Percentiles rank a stretch among this genome's conserved stretches.
These are phyloP conservation scores for Mesocentrotus franciscanus DNA, from an alignment of 53 echinoderm and acorn worm genomes.

Conservation along the genomic window DNA sequence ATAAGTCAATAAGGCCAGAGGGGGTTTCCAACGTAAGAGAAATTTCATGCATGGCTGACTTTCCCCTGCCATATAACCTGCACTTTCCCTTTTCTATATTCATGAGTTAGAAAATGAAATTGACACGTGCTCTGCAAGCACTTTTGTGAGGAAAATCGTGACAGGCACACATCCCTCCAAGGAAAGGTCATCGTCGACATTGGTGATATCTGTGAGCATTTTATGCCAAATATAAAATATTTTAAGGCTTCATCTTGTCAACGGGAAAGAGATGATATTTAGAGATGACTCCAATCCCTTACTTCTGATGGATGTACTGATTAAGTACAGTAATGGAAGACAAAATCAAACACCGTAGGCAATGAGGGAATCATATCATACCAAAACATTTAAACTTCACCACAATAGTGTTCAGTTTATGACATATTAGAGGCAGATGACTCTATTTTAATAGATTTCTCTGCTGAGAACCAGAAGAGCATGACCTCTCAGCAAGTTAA, in stretches of 20 bases:
- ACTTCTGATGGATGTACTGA: not conserved
- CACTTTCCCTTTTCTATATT: conserved; percentile 3
- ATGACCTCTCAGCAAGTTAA: not conserved
- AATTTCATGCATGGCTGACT: conserved; percentile 19
- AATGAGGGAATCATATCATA: not conserved
- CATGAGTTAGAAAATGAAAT: conserved; percentile 12
- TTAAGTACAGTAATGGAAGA: not conserved
- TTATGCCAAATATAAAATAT: not conserved
- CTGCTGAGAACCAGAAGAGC: not conserved
- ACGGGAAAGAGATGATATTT: not conserved
- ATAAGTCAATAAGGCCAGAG: not conserved
- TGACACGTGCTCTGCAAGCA: conserved; percentile 5
- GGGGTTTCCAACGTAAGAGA: not conserved
- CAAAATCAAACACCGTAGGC: not conserved
- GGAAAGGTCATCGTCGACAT: not conserved
- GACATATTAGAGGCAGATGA: not conserved
- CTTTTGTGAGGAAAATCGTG: not conserved
- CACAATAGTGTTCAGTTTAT: not conserved
- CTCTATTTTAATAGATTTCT: not conserved
- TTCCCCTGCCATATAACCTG: not conserved
- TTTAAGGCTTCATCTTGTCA: not conserved
- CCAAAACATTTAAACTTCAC: not conserved
- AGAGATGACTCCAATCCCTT: not conserved
- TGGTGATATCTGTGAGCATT: not conserved
- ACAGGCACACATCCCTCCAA: not conserved